Base-by-base conservation (phyloP, 2,797 vertebrate species). In the Diplodus puntazzo region DNA sequence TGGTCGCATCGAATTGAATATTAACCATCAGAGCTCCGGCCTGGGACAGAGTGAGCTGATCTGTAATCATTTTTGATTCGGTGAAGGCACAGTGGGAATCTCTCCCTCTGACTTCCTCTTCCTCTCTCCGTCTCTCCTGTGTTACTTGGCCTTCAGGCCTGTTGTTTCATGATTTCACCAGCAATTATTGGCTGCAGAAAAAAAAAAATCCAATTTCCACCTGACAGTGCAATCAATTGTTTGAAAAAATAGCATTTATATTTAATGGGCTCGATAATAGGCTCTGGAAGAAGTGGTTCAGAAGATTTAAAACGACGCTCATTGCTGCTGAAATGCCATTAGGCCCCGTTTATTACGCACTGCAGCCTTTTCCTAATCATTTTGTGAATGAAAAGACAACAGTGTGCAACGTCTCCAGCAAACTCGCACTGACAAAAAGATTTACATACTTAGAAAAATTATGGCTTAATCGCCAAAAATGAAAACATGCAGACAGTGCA, bases 261-360 rank as follows among this genome's bases (percentile, higher is more conserved):
- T 84, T 75, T 82, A 75, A 83, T 74, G 65, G 75, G 42, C 30
- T 84, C 34, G 46, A 75, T 75, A 77, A 81, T n/a, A 30, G 34
- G 39, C 9, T 74, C n/a, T 78, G 65, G 42, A 65, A 79, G 45
- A 77, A 84, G 74, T 80, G 74, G 55, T 50, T 61, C 7, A 63
- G 77, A 45, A 72, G 49, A 72, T 72, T 80, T 83, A 70, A 69
- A 81, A 59, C 21, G 48, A 64, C 42, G 34, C 69, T 60, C 62
- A 59, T 59, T 80, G 75, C 79, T 86, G 83, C 75, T 73, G 78
- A 74, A 59, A 84, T 77, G 79, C 73, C 77, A 82, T 86, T 71
- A 80, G 58, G 75, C 77, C 79, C 46, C 42, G 48, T 79, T 79
- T 70, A 85, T 72, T 79, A 59, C 73, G 27, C 73, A 64, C 65